Evolutionary conservation across 2,888 invertebrate genomes (phyloP).

Genomic region (Xestia sexstrigata): DNA sequence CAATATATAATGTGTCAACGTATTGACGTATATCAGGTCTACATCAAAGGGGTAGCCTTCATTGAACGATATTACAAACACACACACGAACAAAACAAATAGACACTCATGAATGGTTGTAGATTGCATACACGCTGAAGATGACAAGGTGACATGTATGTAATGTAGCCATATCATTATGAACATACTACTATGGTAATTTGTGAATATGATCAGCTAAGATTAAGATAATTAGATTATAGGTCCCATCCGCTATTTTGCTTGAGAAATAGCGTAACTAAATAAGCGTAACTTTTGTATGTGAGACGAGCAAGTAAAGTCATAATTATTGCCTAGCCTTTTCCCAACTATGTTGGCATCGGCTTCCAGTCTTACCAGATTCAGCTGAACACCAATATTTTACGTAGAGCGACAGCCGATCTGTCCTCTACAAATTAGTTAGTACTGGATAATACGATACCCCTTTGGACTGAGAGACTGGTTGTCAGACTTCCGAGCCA

Average conservation of each 20-base stretch:
- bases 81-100: background rate
- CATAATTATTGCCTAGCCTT: background rate
- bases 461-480: background rate
- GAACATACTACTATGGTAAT: background rate
- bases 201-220: background rate
- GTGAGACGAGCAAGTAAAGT: background rate
- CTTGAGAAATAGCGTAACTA: no score
- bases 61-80: slow-evolving; percentile 15
- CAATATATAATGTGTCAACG: background rate
- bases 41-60: slow-evolving; percentile 22
- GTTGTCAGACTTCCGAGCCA: background rate
- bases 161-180: background rate
- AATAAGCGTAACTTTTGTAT: no score
- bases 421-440: no score
- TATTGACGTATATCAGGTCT: slow-evolving; percentile 18
- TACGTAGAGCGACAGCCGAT: no score
- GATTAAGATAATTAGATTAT: no score
- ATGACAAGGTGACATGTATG: slow-evolving; percentile 1
- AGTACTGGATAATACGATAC: background rate
- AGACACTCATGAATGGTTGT: background rate
- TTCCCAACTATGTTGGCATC: background rate
- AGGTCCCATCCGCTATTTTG: no score
- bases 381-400: no score
- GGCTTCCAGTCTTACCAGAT: background rate
- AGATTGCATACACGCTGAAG: background rate